phyloP scores from a whole-genome alignment of 2,888 invertebrate genomes.

The Caenorhabditis zanzibari region DNA sequence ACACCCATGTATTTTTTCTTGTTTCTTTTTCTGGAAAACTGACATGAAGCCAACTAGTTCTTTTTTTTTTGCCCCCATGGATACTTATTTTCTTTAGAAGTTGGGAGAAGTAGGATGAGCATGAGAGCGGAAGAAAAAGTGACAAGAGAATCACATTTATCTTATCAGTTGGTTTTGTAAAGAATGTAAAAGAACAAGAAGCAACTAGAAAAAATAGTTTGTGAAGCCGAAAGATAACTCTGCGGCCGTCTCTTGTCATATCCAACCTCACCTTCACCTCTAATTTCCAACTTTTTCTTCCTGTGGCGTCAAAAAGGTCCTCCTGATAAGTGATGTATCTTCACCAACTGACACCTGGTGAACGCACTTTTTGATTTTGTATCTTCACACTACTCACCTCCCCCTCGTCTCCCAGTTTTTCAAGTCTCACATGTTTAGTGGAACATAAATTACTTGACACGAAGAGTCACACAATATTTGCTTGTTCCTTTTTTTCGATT shows the following conservation, averaged over 20 bases:
- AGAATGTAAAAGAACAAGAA: constrained; percentile 17
- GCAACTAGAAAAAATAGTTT: constrained; percentile 14
- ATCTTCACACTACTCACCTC: constrained; percentile 14
- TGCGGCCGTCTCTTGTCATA: constrained; percentile 20
- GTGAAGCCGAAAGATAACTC: constrained; percentile 15
- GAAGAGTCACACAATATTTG: constrained; percentile 56
- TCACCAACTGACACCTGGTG: constrained; percentile 60
- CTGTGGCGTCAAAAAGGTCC: constrained; percentile 46
- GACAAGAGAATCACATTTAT: constrained; percentile 40
- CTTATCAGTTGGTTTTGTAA: constrained; percentile 43
- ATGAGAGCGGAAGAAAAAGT: constrained; percentile 1
- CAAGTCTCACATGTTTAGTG: constrained; percentile 52
- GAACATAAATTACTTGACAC: constrained; percentile 60
- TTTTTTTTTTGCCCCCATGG: constrained; percentile 19
- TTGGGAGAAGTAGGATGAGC: constrained; percentile 8
- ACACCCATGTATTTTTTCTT: constrained; percentile 34
- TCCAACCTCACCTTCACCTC: constrained; percentile 32
- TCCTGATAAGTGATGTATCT: constrained; percentile 43
- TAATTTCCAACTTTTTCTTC: constrained; percentile 16
- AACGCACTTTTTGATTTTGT: constrained; percentile 63
- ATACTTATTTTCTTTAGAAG: constrained; percentile 12
- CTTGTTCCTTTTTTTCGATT: constrained; percentile 43
- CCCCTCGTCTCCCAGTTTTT: not conserved
- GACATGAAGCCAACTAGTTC: constrained; percentile 35
- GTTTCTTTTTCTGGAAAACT: constrained; percentile 25